Evolutionary conservation across 2,113 vertebrate species (phyloP).

Genomic region (Gopherus evgoodei): DNA sequence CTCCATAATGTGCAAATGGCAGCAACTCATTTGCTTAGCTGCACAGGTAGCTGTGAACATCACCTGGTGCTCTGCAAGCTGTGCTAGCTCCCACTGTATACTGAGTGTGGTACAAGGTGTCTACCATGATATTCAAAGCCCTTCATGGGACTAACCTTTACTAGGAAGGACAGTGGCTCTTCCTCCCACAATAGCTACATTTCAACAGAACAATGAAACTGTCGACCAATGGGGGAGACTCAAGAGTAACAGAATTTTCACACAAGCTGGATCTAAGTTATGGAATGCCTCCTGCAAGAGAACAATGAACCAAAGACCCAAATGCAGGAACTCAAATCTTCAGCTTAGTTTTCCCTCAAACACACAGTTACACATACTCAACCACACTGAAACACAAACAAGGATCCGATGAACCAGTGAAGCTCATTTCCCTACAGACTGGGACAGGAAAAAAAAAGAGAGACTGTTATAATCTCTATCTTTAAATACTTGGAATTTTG

Average conservation of each 20-base stretch:
- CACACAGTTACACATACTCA: neutral
- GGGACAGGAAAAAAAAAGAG: neutral
- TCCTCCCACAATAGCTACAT: rapidly evolving
- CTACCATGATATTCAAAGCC: neutral
- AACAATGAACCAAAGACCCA: neutral
- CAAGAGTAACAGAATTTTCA: neutral
- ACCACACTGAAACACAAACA: rapidly evolving
- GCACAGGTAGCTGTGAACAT: neutral
- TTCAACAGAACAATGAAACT: neutral
- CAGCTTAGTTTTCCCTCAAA: neutral
- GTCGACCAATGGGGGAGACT: rapidly evolving
- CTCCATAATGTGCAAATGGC: neutral
- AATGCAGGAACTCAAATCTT: neutral
- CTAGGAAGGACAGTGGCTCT: neutral
- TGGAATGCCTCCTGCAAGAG: neutral
- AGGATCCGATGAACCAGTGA: neutral
- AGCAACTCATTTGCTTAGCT: neutral
- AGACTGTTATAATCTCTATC: neutral
- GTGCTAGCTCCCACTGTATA: neutral
- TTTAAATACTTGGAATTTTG: neutral
- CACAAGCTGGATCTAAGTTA: neutral
- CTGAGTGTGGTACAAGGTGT: neutral
- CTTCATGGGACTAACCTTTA: neutral
- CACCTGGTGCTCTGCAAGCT: neutral
- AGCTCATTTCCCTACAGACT: neutral